Conservation (phyloP, 1,140 invertebrate species). For the Drosophila pectinifera region DNA sequence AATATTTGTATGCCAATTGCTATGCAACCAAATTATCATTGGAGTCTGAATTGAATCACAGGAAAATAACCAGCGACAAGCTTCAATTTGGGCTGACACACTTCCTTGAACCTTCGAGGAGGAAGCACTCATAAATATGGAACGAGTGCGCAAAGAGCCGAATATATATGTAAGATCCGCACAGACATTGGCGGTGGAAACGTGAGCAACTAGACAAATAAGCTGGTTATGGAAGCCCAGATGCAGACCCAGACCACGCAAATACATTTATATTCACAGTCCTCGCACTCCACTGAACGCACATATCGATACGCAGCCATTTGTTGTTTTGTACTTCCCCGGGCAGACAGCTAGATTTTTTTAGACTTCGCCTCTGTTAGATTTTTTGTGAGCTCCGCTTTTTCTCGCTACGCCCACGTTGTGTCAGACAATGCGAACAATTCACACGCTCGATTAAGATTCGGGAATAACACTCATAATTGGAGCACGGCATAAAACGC, state of each 20-base stretch:
- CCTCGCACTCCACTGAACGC: conserved; percentile 27
- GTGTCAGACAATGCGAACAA: conserved; percentile 45
- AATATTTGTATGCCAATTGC: conserved; percentile 7
- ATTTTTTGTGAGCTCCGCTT: neutral
- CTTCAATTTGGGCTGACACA: conserved; percentile 27
- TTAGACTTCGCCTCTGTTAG: conserved; percentile 3
- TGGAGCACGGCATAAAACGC: conserved; percentile 32
- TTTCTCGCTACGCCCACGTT: neutral
- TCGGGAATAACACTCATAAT: conserved; percentile 48
- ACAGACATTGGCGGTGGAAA: conserved; percentile 26
- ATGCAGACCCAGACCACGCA: conserved; percentile 15
- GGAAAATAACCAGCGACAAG: conserved; percentile 16
- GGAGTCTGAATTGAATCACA: conserved; percentile 4
- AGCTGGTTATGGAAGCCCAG: conserved; percentile 39
- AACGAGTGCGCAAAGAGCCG: neutral
- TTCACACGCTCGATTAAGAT: conserved; percentile 74
- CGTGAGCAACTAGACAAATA: conserved; percentile 48
- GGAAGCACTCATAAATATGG: conserved; percentile 25
- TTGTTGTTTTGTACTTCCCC: conserved; percentile 9
- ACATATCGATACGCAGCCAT: conserved; percentile 18
- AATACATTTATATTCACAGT: conserved; percentile 31
- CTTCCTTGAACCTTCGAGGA: conserved; percentile 8
- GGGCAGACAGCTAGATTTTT: too few relatives aligned
- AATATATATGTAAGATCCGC: conserved; percentile 2
- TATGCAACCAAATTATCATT: conserved; percentile 1